These are phyloP conservation scores for Cataglyphis albicans DNA, from an alignment of 2,888 invertebrate species.

Conservation along the genomic window DNA sequence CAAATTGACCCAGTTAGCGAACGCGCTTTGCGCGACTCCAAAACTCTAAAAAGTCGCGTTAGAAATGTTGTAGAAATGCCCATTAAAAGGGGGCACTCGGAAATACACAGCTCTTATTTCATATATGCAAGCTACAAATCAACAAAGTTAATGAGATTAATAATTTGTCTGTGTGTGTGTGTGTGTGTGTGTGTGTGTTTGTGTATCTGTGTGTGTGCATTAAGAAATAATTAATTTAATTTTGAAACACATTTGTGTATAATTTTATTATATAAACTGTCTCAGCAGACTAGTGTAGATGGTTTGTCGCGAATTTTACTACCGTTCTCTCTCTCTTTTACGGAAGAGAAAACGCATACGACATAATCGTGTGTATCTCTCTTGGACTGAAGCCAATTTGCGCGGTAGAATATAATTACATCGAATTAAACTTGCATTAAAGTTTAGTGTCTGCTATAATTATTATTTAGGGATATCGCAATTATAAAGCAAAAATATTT, in stretches of 20 bases:
- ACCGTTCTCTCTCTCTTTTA: neutral
- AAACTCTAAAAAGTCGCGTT: slow-evolving; percentile 5
- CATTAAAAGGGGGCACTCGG: neutral
- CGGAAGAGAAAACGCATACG: slow-evolving; percentile 29
- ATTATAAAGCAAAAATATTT: slow-evolving; percentile 8
- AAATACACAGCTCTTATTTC: neutral
- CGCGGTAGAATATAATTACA: slow-evolving; percentile 36
- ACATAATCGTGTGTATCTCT: slow-evolving; percentile 30
- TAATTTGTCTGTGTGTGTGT: neutral
- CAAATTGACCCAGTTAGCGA: slow-evolving; percentile 37
- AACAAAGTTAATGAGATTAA: neutral
- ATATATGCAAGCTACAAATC: neutral
- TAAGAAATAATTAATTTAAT: neutral
- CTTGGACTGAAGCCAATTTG: slow-evolving; percentile 42
- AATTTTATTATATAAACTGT: neutral
- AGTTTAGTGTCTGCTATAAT: slow-evolving; percentile 40
- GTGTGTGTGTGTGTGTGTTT: too few relatives aligned
- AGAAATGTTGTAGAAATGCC: neutral
- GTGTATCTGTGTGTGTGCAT: neutral
- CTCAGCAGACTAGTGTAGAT: neutral
- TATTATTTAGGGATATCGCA: slow-evolving; percentile 17
- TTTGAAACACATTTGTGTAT: neutral
- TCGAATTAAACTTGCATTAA: slow-evolving; percentile 47
- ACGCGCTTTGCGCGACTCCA: slow-evolving; percentile 16
- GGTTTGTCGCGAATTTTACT: slow-evolving; percentile 11